A percentile compares a stretch with the other conserved stretches of the same genome.
These are phyloP conservation scores for Echeneis naucrates DNA, from an alignment of 2,797 vertebrate species.

Conservation along the genomic window DNA sequence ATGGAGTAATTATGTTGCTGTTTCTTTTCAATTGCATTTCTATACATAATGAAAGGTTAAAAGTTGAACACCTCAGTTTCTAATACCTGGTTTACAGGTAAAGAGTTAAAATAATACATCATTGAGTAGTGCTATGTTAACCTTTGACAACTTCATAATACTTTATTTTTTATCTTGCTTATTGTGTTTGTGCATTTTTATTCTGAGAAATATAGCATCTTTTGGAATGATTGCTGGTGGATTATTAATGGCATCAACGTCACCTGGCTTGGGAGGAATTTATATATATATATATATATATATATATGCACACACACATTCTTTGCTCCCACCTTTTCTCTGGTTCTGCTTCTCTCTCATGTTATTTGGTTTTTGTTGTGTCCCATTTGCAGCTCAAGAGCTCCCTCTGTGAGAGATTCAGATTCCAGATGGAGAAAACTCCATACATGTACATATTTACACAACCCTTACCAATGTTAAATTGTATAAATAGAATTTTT, in stretches of 20 bases:
- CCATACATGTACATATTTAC: slow-evolving; percentile 43
- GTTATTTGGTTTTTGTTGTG: slow-evolving; percentile 41
- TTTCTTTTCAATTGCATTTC: background rate
- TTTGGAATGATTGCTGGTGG: slow-evolving; percentile 21
- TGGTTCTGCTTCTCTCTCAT: slow-evolving; percentile 31
- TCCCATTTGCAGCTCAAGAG: slow-evolving; percentile 81
- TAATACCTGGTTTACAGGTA: background rate
- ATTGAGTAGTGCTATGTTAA: background rate
- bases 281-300: no score
- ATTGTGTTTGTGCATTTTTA: background rate
- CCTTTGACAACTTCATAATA: background rate
- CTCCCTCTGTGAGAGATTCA: slow-evolving; percentile 82
- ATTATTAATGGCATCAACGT: slow-evolving; percentile 36
- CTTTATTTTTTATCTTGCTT: background rate
- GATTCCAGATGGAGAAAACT: slow-evolving; percentile 43
- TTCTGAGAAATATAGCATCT: slow-evolving; percentile 6
- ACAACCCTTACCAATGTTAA: slow-evolving; percentile 11
- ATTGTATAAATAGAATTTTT: background rate
- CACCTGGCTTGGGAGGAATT: slow-evolving; percentile 12
- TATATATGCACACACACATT: no score
- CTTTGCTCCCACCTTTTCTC: slow-evolving; percentile 33
- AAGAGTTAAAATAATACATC: background rate
- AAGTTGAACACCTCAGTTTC: background rate
- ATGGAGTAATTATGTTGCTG: background rate
- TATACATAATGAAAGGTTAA: background rate